These are phyloP conservation scores for Chromis chromis DNA, from an alignment of 2,797 vertebrate species.

Conservation along the genomic window DNA sequence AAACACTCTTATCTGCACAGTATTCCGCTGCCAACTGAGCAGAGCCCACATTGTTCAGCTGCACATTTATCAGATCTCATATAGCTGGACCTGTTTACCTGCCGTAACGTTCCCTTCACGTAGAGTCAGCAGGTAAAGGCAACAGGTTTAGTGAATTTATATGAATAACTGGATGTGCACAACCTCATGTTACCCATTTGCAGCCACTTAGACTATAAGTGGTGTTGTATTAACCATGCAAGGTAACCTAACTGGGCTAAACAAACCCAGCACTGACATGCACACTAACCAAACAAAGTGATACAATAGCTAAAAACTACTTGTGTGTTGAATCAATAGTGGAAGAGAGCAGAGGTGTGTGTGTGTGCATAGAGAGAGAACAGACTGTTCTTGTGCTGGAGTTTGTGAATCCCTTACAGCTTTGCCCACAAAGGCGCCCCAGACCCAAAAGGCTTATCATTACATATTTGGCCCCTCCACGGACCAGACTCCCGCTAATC, in stretches of 20 bases:
- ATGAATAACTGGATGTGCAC: slow-evolving; percentile 11
- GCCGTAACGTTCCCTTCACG: neutral
- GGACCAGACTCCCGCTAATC: slow-evolving; percentile 75
- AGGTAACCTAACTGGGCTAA: slow-evolving; percentile 55
- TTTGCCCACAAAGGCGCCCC: slow-evolving; percentile 46
- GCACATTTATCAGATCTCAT: slow-evolving; percentile 68
- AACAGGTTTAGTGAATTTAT: slow-evolving; percentile 10
- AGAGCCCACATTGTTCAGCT: slow-evolving; percentile 61
- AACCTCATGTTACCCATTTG: slow-evolving; percentile 30
- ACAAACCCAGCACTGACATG: slow-evolving; percentile 67
- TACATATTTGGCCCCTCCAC: slow-evolving; percentile 71
- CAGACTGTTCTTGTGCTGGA: slow-evolving; percentile 77
- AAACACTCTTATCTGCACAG: slow-evolving; percentile 59
- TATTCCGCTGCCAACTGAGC: slow-evolving; percentile 42
- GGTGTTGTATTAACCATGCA: slow-evolving; percentile 63
- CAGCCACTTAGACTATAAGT: slow-evolving; percentile 51
- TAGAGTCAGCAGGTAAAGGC: slow-evolving; percentile 6
- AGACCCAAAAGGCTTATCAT: slow-evolving; percentile 75
- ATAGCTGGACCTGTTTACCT: slow-evolving; percentile 41
- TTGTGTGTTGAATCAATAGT: slow-evolving; percentile 76
- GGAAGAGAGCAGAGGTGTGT: slow-evolving; percentile 69
- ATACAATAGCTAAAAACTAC: slow-evolving; percentile 78
- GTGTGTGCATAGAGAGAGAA: slow-evolving; percentile 64
- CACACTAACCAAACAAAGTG: slow-evolving; percentile 72
- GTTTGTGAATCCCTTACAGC: slow-evolving; percentile 75